phyloP scores from a whole-genome alignment of 2,113 vertebrate genomes.

The Oryzias celebensis region DNA sequence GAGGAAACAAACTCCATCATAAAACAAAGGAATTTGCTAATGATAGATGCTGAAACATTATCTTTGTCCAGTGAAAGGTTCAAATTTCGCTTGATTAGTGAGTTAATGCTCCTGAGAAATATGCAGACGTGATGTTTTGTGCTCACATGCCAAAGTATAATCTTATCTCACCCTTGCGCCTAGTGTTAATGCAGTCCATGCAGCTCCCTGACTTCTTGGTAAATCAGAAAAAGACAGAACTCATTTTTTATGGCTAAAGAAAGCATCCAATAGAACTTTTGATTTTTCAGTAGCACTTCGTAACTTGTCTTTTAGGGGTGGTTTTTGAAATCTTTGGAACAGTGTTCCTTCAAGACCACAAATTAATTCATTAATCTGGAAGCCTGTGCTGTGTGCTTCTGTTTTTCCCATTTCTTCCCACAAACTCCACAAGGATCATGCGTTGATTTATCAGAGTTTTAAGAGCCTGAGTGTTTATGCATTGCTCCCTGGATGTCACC shows the following conservation, averaged over 20 bases:
- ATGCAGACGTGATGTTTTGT: slow-evolving; percentile 52
- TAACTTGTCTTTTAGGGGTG: background rate
- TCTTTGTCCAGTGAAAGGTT: slow-evolving; percentile 32
- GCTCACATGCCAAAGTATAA: slow-evolving; percentile 49
- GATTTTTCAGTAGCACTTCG: no score
- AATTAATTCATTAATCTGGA: slow-evolving; percentile 24
- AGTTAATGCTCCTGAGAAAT: slow-evolving; percentile 37
- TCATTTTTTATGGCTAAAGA: background rate
- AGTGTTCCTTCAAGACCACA: slow-evolving; percentile 3
- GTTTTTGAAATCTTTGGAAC: background rate
- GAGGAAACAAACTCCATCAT: slow-evolving; percentile 47
- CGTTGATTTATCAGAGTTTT: slow-evolving; percentile 65
- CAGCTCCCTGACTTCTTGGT: slow-evolving; percentile 9
- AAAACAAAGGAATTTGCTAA: slow-evolving; percentile 64
- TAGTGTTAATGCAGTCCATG: slow-evolving; percentile 38
- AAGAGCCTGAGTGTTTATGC: slow-evolving; percentile 54
- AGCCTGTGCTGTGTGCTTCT: slow-evolving; percentile 37
- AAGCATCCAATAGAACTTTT: no score
- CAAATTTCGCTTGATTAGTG: slow-evolving; percentile 21
- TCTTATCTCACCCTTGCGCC: slow-evolving; percentile 40
- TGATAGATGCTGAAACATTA: slow-evolving; percentile 37
- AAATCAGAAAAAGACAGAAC: background rate
- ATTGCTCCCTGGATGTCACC: slow-evolving; percentile 61
- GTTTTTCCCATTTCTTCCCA: slow-evolving; percentile 49
- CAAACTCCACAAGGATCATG: slow-evolving; percentile 37